Evolutionary conservation across 2,113 vertebrate genomes (phyloP), one percentile per base, ranked within the genome.

Genomic region (Todiramphus saurophagus): DNA sequence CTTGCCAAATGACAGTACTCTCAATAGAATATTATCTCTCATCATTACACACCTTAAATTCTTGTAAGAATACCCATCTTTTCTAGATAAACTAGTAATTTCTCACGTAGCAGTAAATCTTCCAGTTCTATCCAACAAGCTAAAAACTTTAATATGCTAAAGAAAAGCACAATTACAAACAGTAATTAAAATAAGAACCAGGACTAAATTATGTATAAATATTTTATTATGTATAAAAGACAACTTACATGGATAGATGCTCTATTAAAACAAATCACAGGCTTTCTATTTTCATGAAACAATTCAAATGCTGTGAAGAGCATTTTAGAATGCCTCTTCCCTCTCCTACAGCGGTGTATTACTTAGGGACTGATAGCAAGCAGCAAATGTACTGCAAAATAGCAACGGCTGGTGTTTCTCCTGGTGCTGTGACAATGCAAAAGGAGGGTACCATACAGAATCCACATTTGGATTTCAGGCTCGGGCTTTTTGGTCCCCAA

Each of bases 171-270:
- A 75, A 68, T 48, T 69, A 74, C 83, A 48, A 31, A 37, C 30
- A 83, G 19, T 17, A 84, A 58, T 87, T 70, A 80, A 94, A 90
- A 83, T 63, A 68, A 78, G 64, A 70, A 74, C 15, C 18, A 79
- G 37, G n/a, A n/a, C 11, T 43, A 88, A 74, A 92, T 89, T 89
- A 68, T 78, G 21, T 79, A 76, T 78, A 96, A 96, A 96, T 97
- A 97, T 93, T 96, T 97, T 96, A 97, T 96, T 97, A 86, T 35
- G 50, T 56, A 67, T 75, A 94, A 96, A 87, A 95, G 69, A 83
- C 86, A 88, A 92, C 83, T 76, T 53, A 95, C 86, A 95, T 51
- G 59, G 48, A 43, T 19, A 94, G 15, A 92, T 74, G 70, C 67
- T 91, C 77, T 72, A 53, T 60, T 56, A 55, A 84, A 96, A 95